Evolutionary conservation across 2,113 vertebrate genomes (phyloP).

Genomic region (Manacus vitellinus): DNA sequence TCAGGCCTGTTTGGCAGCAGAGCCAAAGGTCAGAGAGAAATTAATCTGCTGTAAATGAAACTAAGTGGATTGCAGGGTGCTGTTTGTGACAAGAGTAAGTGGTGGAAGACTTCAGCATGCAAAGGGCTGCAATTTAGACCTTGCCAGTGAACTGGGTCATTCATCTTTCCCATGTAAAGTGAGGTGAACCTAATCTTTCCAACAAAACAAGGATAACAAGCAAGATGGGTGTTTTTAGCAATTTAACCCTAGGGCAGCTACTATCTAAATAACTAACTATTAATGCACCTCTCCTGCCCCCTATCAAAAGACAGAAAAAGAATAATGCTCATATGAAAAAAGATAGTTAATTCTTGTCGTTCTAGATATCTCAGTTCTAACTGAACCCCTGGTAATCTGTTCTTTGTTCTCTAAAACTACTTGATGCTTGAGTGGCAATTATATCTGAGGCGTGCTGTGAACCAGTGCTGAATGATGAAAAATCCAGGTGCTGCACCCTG

Average conservation of each 20-base stretch:
- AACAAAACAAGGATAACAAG: slow-evolving; percentile 36
- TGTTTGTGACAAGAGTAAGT: slow-evolving; percentile 60
- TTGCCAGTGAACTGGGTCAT: slow-evolving; percentile 30
- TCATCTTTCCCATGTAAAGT: slow-evolving; percentile 41
- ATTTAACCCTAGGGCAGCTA: slow-evolving; percentile 42
- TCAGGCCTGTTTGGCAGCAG: slow-evolving; percentile 37
- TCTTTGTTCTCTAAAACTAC: background rate
- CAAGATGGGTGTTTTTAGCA: slow-evolving; percentile 7
- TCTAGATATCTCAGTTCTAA: background rate
- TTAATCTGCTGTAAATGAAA: slow-evolving; percentile 73
- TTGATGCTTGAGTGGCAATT: background rate
- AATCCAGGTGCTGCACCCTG: background rate
- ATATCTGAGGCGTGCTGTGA: background rate
- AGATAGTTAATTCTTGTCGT: background rate
- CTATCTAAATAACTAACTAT: slow-evolving; percentile 42
- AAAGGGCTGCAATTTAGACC: slow-evolving; percentile 57
- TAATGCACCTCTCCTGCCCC: background rate
- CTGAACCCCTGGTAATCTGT: background rate
- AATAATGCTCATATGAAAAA: background rate
- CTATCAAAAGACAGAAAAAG: background rate
- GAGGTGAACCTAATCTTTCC: slow-evolving; percentile 36
- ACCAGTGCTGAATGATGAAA: background rate
- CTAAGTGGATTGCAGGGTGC: slow-evolving; percentile 59
- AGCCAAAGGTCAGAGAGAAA: slow-evolving; percentile 56
- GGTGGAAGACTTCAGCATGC: slow-evolving; percentile 36